Base-by-base conservation (phyloP, 2,888 invertebrate genomes). In the Tachystola acroxantha region DNA sequence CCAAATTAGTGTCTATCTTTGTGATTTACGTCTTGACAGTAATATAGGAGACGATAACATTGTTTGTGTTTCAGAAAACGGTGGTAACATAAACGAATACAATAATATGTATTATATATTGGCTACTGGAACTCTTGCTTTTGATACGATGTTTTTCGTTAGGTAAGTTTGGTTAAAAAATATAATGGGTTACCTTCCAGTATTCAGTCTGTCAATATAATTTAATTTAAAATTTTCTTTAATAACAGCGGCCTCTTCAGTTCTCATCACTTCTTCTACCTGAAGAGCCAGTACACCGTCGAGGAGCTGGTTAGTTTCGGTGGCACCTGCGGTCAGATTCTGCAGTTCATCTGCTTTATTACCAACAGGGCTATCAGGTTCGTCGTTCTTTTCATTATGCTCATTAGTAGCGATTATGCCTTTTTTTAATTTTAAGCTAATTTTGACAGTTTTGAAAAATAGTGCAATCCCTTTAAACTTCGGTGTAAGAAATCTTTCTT, bases 231-330 rank as follows among this genome's bases (percentile, higher is more conserved):
- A n/a, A n/a, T n/a, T n/a, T n/a, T n/a, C n/a, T n/a, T n/a, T n/a
- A n/a, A n/a, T n/a, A n/a, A n/a, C 58, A 91, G 91, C 50, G 91
- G 91, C 2, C 70, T 90, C 7, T 82, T 90, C 50, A 88, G 91
- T 44, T 76, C 91, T 0, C 89, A 90, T 54, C 84, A 89, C 11
- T 91, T 90, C 67, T 90, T 89, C 60, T 89, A 88, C 53, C 70
- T 90, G 29, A 87, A 88, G 49, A 78, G 79, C 45, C 78, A 76
- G 32, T 81, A 84, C 60, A 72, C 77, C 4, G 64, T 84, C 2
- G 80, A 88, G 37, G 78, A 89, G 56, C 44, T 84, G 42, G 81
- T 88, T 2, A 79, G 71, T 27, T 75, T 67, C 50, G 74, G 69
- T 13, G 89, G 80, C 14, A 49, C 63, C 7, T 79, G 84, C 29